Base-by-base conservation (phyloP, 2,113 vertebrate species). In the Tragulus kanchil region DNA sequence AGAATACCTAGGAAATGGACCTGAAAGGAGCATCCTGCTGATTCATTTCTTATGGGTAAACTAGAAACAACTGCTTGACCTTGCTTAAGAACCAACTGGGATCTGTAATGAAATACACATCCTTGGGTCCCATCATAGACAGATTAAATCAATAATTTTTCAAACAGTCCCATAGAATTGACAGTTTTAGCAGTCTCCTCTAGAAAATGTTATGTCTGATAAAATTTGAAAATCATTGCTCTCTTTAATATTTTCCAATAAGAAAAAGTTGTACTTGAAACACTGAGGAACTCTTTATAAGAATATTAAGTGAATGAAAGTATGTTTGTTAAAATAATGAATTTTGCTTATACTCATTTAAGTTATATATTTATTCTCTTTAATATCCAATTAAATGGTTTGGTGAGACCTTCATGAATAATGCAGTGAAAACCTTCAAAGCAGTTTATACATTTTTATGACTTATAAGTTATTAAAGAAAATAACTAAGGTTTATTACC, bases 271-370 rank as follows among this genome's bases (percentile, higher is more conserved):
- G 4, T 12, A 87, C n/a, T 93, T 82, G 8, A 93, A 90, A 89
- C 83, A 52, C 12, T 82, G n/a, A 93, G 13, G 19, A 93, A 84
- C 25, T 78, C 1, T 65, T 79, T 59, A 61, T 48, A 36, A 90
- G 3, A 82, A 42, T 6, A 77, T n/a, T 62, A 59, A 62, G 28
- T 93, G 23, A 93, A 77, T 87, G 19, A 82, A 93, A 6, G 56
- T 56, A 71, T 86, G 17, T 42, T 81, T 75, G 50, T 62, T 84
- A 79, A 89, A 85, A 91, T 61, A 82, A 89, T 69, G 16, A 81
- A 28, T 15, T 75, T 21, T 52, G 11, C 7, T 31, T 85, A 67
- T 78, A 52, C 7, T 65, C 36, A 82, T 17, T 3, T 56, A 79
- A 59, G 14, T 61, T 79, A 84, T 26, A 59, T 85, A 23, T 88